Conservation (phyloP, 1,140 invertebrate genomes). For the Cepaea nemoralis region DNA sequence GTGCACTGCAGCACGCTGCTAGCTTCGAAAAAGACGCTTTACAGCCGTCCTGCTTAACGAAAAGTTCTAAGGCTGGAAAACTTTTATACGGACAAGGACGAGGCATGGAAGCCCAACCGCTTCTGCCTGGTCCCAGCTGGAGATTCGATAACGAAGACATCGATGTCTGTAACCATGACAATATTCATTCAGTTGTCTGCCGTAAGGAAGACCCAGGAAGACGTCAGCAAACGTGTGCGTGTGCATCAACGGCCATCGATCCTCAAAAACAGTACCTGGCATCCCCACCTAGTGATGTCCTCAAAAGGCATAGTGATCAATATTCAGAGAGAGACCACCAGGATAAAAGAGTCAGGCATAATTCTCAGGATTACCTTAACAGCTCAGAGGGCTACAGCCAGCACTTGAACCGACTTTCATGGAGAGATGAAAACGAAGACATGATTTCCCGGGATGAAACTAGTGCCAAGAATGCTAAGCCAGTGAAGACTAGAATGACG, state of each 20-base stretch:
- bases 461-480: neutral
- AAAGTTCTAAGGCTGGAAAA: neutral
- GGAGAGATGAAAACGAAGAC: neutral
- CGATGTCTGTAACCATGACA: neutral
- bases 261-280: too few species aligned
- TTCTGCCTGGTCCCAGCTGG: neutral
- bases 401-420: neutral
- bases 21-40: neutral
- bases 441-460: neutral
- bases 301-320: neutral
- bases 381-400: too few species aligned
- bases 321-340: neutral
- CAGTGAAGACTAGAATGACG: neutral
- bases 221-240: too few species aligned
- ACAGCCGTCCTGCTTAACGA: neutral
- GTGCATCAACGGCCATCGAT: too few species aligned
- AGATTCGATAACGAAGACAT: neutral
- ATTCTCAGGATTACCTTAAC: too few species aligned
- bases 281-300: too few species aligned
- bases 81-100: neutral
- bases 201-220: too few species aligned
- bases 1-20: too few species aligned
- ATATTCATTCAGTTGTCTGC: neutral
- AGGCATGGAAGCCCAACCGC: neutral
- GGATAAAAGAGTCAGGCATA: neutral